Evolutionary conservation across 2,797 vertebrate species (phyloP).

Genomic region (Chelonia mydas): DNA sequence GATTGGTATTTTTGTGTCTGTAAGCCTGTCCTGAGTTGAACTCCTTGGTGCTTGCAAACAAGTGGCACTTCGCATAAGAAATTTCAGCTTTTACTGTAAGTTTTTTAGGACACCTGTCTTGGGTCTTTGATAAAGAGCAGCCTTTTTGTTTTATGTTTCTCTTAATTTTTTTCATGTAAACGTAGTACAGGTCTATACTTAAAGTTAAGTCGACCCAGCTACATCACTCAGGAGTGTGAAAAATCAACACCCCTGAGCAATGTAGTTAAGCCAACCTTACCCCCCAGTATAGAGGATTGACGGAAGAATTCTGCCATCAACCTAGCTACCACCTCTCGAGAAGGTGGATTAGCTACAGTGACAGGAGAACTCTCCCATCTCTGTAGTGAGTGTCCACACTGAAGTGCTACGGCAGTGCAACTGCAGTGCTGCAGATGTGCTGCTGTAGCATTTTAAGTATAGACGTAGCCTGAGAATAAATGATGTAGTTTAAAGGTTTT

Average conservation of each 20-base stretch:
- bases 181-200: not conserved
- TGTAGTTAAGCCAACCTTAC: not conserved
- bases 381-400: not conserved
- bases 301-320: not conserved
- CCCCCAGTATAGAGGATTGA: not conserved
- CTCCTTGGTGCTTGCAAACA: not conserved
- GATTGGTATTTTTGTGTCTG: not conserved
- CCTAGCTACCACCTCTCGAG: not conserved
- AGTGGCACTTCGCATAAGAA: not conserved
- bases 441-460: not conserved
- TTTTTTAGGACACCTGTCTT: not conserved
- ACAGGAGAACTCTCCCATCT: not conserved
- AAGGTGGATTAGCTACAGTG: not conserved
- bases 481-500: not conserved
- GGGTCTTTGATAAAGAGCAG: not conserved
- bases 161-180: not conserved
- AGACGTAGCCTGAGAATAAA: not conserved
- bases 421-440: not conserved
- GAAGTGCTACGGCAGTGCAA: not conserved
- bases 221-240: not conserved
- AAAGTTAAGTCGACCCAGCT: not conserved
- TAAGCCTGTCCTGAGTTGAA: not conserved
- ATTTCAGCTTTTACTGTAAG: not conserved
- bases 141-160: not conserved
- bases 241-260: not conserved